Evolutionary conservation across 2,113 vertebrate genomes (phyloP).

Genomic region (Megalops atlanticus): DNA sequence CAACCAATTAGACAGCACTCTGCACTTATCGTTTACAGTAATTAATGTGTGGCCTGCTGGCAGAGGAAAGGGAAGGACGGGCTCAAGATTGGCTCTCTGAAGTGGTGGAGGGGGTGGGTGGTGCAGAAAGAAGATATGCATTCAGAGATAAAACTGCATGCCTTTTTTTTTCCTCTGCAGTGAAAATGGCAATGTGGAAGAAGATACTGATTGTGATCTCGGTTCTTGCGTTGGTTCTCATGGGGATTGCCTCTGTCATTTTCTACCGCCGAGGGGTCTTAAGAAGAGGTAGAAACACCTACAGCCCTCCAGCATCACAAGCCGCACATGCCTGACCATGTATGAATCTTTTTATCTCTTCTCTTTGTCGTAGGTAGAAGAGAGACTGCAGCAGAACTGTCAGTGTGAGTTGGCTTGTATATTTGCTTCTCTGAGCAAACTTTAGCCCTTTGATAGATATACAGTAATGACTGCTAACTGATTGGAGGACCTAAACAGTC

Average conservation of each 20-base stretch:
- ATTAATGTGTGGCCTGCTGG: background rate
- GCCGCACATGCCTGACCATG: conserved; percentile 53
- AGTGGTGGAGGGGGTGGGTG: too few species aligned
- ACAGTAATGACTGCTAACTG: background rate
- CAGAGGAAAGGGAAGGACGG: background rate
- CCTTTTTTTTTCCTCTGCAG: conserved; percentile 44
- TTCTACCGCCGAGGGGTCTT: conserved; percentile 54
- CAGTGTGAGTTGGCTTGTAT: conserved; percentile 74
- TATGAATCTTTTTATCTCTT: conserved; percentile 61
- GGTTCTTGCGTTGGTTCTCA: conserved; percentile 47
- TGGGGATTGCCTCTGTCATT: conserved; percentile 34
- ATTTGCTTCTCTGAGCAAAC: conserved; percentile 49
- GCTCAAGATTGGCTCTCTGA: too few species aligned
- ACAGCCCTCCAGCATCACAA: conserved; percentile 55
- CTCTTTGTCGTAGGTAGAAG: conserved; percentile 67
- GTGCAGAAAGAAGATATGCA: too few species aligned
- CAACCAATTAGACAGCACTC: background rate
- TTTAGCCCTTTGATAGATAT: background rate
- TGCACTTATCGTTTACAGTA: background rate
- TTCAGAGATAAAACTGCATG: too few species aligned
- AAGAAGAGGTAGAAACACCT: conserved; percentile 72
- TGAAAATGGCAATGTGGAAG: conserved; percentile 69
- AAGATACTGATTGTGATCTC: conserved; percentile 52
- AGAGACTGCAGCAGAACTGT: conserved; percentile 63
- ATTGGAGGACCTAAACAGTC: background rate